Evolutionary conservation across 2,888 invertebrate species (phyloP).

Genomic region (Stenotaenia linearis): DNA sequence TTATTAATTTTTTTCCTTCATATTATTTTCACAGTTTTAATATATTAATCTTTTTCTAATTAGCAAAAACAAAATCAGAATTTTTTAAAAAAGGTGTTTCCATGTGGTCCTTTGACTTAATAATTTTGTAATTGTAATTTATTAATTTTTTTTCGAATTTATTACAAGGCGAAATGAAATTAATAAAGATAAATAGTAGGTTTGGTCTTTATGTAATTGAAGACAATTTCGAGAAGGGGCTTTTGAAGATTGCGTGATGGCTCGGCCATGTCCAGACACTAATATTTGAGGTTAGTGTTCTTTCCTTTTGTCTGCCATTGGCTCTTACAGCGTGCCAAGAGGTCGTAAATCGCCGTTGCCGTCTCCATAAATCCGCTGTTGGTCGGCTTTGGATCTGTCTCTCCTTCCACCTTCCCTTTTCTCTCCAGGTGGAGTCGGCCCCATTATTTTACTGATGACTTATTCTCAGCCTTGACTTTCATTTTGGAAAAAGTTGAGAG

Average conservation of each 20-base stretch:
- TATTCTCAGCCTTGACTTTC: slow-evolving; percentile 17
- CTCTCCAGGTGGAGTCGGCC: slow-evolving; percentile 27
- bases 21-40: no score
- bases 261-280: slow-evolving; percentile 3
- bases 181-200: slow-evolving; percentile 5
- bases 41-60: not conserved
- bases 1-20: no score
- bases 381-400: not conserved
- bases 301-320: slow-evolving; percentile 18
- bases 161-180: not conserved
- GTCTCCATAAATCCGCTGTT: slow-evolving; percentile 12
- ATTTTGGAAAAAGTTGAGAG: not conserved
- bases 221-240: not conserved
- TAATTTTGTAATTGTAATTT: not conserved
- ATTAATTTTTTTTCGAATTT: not conserved
- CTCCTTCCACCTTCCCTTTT: not conserved
- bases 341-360: slow-evolving; percentile 6
- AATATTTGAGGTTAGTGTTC: slow-evolving; percentile 14
- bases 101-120: not conserved
- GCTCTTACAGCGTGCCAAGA: slow-evolving; percentile 5
- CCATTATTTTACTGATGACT: slow-evolving; percentile 28
- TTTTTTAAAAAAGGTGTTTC: not conserved
- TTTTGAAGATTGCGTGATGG: not conserved
- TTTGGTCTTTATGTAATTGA: not conserved
- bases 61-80: not conserved